Percentiles rank a stretch among this genome's conserved stretches.
Conservation (phyloP, 2,113 vertebrate species). For the Rhagologus leucostigma region DNA sequence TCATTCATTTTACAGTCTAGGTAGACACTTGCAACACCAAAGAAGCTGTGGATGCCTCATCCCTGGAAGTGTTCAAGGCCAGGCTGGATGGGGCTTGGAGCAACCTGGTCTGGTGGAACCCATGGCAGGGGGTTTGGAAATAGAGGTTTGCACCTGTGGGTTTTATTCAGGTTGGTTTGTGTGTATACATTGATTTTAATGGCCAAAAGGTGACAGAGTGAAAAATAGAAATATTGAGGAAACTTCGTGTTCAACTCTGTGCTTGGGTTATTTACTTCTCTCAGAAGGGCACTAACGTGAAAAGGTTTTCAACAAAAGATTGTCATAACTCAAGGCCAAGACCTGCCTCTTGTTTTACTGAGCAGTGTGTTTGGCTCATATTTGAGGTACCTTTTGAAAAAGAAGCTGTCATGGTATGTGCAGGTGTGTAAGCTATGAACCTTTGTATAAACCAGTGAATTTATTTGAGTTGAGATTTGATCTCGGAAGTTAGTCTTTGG, state of each 20-base stretch:
- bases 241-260: background rate
- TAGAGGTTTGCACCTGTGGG: background rate
- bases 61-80: background rate
- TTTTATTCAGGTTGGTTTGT: background rate
- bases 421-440: background rate
- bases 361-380: background rate
- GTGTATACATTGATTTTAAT: background rate
- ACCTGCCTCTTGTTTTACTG: background rate
- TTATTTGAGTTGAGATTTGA: background rate
- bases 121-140: background rate
- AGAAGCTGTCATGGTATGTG: background rate
- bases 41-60: background rate
- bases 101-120: background rate
- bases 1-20: background rate
- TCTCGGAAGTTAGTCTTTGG: background rate
- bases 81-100: background rate
- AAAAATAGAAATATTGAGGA: background rate
- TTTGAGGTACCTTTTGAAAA: background rate
- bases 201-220: background rate
- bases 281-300: background rate
- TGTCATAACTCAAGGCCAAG: background rate
- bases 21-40: background rate
- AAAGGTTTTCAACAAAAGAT: background rate
- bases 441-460: background rate
- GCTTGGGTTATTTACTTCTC: background rate